A percentile compares a stretch with the other conserved stretches of the same genome.
Conservation (phyloP, 1,140 invertebrate genomes). For the Hycleus phaleratus region DNA sequence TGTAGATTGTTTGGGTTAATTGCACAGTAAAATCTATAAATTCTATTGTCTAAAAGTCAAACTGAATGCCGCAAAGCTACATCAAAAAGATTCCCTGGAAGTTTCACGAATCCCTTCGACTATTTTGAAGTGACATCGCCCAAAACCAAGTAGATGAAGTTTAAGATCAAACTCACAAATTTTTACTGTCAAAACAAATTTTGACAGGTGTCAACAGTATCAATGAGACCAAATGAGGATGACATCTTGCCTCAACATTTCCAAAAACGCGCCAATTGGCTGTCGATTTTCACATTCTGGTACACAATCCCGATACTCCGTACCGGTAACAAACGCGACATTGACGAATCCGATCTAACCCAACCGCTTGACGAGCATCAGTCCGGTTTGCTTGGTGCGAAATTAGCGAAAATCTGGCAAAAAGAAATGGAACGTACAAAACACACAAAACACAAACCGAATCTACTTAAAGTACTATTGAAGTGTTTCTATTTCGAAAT, state of each 20-base stretch:
- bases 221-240: too few species aligned
- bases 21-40: too few species aligned
- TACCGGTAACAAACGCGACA: conserved; percentile 25
- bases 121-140: too few species aligned
- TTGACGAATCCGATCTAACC: conserved; percentile 29
- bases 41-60: too few species aligned
- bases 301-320: conserved; percentile 35
- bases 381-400: conserved; percentile 28
- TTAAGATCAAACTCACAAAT: too few species aligned
- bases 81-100: too few species aligned
- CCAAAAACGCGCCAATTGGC: conserved; percentile 41
- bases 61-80: too few species aligned
- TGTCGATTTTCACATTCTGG: conserved; percentile 47
- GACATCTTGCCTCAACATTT: conserved; percentile 38
- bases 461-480: conserved; percentile 37
- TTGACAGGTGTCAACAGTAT: too few species aligned
- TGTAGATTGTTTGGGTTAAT: too few species aligned
- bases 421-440: conserved; percentile 24
- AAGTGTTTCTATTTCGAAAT: conserved; percentile 39
- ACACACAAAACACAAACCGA: conserved; percentile 29
- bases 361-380: conserved; percentile 29
- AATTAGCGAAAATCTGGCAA: conserved; percentile 27
- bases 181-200: too few species aligned
- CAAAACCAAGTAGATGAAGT: too few species aligned
- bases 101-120: too few species aligned